These are phyloP conservation scores for Chaenocephalus aceratus DNA, from an alignment of 2,113 vertebrate species.

Conservation along the genomic window DNA sequence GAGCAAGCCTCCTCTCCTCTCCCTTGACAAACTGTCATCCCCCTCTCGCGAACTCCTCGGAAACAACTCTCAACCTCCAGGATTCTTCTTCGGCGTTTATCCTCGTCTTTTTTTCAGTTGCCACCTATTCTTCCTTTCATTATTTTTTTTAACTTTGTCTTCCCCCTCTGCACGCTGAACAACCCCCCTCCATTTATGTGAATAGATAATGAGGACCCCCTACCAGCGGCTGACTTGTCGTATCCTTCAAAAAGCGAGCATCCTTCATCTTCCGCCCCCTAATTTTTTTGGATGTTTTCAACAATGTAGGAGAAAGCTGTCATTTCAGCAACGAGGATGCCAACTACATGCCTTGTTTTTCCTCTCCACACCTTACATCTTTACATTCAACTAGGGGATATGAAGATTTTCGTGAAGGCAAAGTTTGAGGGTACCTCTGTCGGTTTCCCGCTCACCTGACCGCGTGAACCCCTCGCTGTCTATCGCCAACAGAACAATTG, in stretches of 20 bases:
- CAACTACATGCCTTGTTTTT: slow-evolving; percentile 58
- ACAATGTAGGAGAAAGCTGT: slow-evolving; percentile 72
- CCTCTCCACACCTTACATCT: slow-evolving; percentile 31
- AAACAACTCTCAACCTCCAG: slow-evolving; percentile 61
- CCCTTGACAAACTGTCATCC: slow-evolving; percentile 61
- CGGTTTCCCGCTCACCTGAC: slow-evolving; percentile 71
- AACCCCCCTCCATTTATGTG: slow-evolving; percentile 50
- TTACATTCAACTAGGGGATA: slow-evolving; percentile 23
- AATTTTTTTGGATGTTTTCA: slow-evolving; percentile 31
- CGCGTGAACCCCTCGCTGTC: slow-evolving; percentile 18
- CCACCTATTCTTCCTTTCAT: not conserved
- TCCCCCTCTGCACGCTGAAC: slow-evolving; percentile 23
- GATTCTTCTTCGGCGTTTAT: slow-evolving; percentile 37
- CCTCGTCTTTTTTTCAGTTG: slow-evolving; percentile 57
- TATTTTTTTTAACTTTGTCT: slow-evolving; percentile 16
- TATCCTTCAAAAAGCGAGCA: slow-evolving; percentile 48
- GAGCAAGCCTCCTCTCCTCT: slow-evolving; percentile 65
- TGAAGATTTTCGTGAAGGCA: slow-evolving; percentile 66
- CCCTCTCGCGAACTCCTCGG: slow-evolving; percentile 61
- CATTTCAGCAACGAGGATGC: slow-evolving; percentile 68
- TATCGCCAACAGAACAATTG: slow-evolving; percentile 24
- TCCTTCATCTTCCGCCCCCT: slow-evolving; percentile 40
- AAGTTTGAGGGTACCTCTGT: slow-evolving; percentile 81
- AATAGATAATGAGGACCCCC: slow-evolving; percentile 64
- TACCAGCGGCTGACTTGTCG: slow-evolving; percentile 60